These are phyloP conservation scores for Colletes latitarsis DNA, from an alignment of 1,140 invertebrate species.

Conservation along the genomic window DNA sequence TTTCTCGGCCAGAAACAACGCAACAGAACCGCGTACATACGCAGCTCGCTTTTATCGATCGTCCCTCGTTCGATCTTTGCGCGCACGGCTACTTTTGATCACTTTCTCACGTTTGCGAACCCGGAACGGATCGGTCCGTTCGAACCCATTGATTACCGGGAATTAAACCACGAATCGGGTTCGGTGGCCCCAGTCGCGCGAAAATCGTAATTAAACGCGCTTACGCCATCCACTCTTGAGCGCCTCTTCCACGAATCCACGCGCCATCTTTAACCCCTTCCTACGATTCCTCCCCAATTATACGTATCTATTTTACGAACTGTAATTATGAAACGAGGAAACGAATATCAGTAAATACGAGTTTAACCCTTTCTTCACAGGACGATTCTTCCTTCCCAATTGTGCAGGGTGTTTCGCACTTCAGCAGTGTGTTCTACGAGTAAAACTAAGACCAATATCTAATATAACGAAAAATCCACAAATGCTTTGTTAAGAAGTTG, in stretches of 20 bases:
- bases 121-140: background rate
- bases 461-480: too few relatives aligned
- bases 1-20: slow-evolving; percentile 33
- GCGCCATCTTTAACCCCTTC: background rate
- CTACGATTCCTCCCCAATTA: too few relatives aligned
- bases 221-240: background rate
- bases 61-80: slow-evolving; percentile 17
- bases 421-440: too few relatives aligned
- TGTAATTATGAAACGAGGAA: too few relatives aligned
- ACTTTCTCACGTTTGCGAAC: slow-evolving; percentile 21
- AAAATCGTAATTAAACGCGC: slow-evolving; percentile 25
- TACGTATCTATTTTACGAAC: too few relatives aligned
- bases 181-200: background rate
- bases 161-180: slow-evolving; percentile 16
- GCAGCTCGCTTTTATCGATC: slow-evolving; percentile 51
- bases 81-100: slow-evolving; percentile 33
- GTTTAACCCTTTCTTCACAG: too few relatives aligned
- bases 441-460: too few relatives aligned
- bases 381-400: too few relatives aligned
- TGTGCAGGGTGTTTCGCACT: too few relatives aligned
- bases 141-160: slow-evolving; percentile 18
- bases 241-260: background rate
- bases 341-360: too few relatives aligned
- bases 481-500: too few relatives aligned
- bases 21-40: slow-evolving; percentile 40